Percentiles rank a stretch among this genome's conserved stretches.
Evolutionary conservation across 1,140 invertebrate genomes (phyloP).

Genomic region (Drosophila simulans): DNA sequence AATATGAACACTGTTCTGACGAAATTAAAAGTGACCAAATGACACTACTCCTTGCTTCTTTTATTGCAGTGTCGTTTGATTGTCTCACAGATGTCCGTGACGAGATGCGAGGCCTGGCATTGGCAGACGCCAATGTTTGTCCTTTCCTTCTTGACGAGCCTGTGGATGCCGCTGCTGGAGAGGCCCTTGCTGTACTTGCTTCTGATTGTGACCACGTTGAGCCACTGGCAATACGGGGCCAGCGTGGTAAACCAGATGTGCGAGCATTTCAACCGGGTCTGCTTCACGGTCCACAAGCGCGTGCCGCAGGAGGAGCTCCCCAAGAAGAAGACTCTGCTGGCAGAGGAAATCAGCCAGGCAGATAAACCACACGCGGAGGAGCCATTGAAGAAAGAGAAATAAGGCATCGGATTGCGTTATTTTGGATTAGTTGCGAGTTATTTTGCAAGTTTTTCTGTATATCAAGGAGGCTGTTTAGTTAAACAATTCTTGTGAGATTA

Average conservation of each 20-base stretch:
- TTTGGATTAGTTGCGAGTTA: constrained; percentile 17
- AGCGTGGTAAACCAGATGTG: constrained; percentile 89
- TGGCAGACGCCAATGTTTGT: constrained; percentile 91
- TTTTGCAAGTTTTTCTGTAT: constrained; percentile 32
- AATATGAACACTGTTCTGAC: no score
- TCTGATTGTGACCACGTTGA: constrained; percentile 88
- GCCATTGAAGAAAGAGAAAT: constrained; percentile 34
- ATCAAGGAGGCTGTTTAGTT: constrained; percentile 55
- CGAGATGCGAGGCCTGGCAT: constrained; percentile 93
- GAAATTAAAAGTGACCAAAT: not conserved
- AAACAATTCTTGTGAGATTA: constrained; percentile 58
- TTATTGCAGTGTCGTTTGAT: constrained; percentile 94
- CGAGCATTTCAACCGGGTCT: constrained; percentile 82
- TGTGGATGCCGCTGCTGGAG: constrained; percentile 88
- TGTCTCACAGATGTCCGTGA: constrained; percentile 98
- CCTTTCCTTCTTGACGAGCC: constrained; percentile 85
- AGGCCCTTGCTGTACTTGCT: constrained; percentile 90
- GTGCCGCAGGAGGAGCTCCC: constrained; percentile 17
- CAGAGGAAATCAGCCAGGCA: not conserved
- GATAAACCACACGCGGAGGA: constrained; percentile 10
- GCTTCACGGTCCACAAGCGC: constrained; percentile 77
- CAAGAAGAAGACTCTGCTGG: not conserved
- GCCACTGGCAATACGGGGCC: constrained; percentile 96
- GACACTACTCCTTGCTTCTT: not conserved
- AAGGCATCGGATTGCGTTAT: constrained; percentile 6